Evolutionary conservation across 30 jellyfish, hydroid and myxozoan genomes (phyloP).

Genomic region (Aurelia coerulea): DNA sequence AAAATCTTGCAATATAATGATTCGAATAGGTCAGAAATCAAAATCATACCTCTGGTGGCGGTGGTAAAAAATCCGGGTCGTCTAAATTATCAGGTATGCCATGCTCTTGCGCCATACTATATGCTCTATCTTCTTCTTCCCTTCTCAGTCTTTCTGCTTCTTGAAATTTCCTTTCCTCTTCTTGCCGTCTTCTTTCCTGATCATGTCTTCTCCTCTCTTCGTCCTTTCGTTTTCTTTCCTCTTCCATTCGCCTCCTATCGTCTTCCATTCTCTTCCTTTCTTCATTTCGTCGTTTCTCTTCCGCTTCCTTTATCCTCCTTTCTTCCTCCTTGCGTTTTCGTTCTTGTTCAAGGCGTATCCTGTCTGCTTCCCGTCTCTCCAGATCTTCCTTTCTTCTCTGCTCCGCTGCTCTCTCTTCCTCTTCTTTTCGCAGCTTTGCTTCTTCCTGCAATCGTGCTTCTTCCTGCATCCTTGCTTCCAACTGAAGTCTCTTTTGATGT

Average conservation of each 20-base stretch:
- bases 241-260: conserved; percentile 40
- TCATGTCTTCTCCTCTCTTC: conserved; percentile 30
- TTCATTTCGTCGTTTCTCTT: conserved; percentile 38
- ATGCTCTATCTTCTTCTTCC: conserved; percentile 62
- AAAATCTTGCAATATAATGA: no score
- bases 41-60: conserved; percentile 94
- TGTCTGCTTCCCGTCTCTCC: conserved; percentile 22
- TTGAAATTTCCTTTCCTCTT: conserved; percentile 11
- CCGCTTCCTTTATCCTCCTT: conserved; percentile 10
- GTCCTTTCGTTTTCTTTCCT: conserved; percentile 33
- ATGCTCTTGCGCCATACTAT: conserved; percentile 1
- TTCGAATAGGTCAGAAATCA: no score
- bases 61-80: conserved; percentile 86
- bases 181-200: conserved; percentile 9
- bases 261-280: conserved; percentile 43
- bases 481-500: conserved; percentile 33
- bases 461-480: conserved; percentile 27
- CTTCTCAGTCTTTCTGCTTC: conserved; percentile 41
- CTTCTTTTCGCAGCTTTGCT: conserved; percentile 12
- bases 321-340: conserved; percentile 10
- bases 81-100: conserved; percentile 47
- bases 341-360: neutral
- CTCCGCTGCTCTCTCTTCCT: neutral
- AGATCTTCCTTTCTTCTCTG: conserved; percentile 1
- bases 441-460: conserved; percentile 15